Conservation (phyloP, 2,797 vertebrate species). For the Rhynchonycteris naso region DNA sequence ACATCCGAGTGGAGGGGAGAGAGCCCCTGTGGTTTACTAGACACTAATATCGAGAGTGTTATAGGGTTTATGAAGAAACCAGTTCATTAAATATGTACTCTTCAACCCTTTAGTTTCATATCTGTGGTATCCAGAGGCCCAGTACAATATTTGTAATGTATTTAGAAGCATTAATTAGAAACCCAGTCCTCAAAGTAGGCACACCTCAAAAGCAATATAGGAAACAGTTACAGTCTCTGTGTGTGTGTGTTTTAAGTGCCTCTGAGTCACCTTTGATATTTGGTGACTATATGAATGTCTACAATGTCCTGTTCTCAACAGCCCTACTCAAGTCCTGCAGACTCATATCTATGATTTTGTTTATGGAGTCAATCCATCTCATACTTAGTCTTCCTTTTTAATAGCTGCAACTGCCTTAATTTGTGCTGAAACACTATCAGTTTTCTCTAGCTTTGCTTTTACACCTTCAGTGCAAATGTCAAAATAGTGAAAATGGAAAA, state of each 20-base stretch:
- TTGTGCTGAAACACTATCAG: not conserved
- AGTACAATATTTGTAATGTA: not conserved
- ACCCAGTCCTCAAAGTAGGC: not conserved
- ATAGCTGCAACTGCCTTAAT: not conserved
- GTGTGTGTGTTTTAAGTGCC: not conserved
- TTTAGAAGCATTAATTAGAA: not conserved
- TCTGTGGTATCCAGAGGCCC: not conserved
- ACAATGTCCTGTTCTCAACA: not conserved
- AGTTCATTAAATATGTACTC: not conserved
- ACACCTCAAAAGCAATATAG: not conserved
- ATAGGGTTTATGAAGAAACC: not conserved
- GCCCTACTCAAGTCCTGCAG: not conserved
- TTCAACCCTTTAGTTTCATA: not conserved
- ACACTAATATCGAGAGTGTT: accelerated
- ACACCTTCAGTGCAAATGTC: not conserved
- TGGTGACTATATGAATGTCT: not conserved
- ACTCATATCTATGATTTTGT: not conserved
- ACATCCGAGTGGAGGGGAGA: not conserved
- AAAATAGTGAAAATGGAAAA: not conserved
- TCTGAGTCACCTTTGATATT: not conserved
- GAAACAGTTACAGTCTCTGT: not conserved
- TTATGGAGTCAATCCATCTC: not conserved
- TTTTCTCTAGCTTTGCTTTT: not conserved
- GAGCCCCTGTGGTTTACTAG: not conserved
- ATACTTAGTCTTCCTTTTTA: not conserved